Evolutionary conservation across 2,888 invertebrate species (phyloP).

Genomic region (Stenotaenia linearis): DNA sequence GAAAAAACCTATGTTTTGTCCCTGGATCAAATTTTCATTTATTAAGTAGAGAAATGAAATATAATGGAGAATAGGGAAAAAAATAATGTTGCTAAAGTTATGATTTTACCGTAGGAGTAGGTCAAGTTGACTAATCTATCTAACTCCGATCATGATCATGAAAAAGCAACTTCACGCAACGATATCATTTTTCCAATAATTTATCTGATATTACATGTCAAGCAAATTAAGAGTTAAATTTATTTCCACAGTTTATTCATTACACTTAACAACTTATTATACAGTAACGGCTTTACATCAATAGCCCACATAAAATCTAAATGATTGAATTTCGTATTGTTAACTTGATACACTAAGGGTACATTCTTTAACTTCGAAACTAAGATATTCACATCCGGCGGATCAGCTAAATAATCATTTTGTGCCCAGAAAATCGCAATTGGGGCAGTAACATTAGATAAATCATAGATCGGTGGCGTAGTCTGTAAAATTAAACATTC

Average conservation of each 20-base stretch:
- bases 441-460: background rate
- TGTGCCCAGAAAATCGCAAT: background rate
- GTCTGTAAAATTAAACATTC: background rate
- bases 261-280: background rate
- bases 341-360: background rate
- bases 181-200: no score
- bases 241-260: background rate
- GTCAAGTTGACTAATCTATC: no score
- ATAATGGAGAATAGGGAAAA: no score
- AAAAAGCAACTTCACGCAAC: no score
- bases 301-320: constrained; percentile 21
- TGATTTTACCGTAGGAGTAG: no score
- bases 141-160: no score
- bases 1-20: no score
- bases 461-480: background rate
- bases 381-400: background rate
- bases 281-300: background rate
- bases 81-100: no score
- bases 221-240: no score
- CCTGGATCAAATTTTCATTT: no score
- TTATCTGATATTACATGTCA: no score
- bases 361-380: background rate
- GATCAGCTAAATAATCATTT: background rate
- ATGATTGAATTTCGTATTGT: background rate
- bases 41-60: no score